These are phyloP conservation scores for Catocala sponsa DNA, from an alignment of 2,888 invertebrate genomes.

Conservation along the genomic window DNA sequence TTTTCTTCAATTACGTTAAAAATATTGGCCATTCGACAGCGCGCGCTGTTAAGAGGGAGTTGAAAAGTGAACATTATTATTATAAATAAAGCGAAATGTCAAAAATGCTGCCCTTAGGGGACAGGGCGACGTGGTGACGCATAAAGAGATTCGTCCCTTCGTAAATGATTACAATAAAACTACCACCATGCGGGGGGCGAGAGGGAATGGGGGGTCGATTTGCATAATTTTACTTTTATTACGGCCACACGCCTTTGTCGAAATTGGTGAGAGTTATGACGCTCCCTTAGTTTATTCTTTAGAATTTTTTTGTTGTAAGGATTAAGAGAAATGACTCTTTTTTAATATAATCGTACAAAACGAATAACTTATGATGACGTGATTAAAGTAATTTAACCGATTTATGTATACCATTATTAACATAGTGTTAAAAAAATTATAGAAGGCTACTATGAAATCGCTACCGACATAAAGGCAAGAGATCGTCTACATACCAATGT, in stretches of 20 bases:
- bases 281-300: slow-evolving; percentile 24
- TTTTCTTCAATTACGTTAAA: slow-evolving; percentile 21
- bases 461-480: no score
- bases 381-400: slow-evolving; percentile 18
- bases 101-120: slow-evolving; percentile 60
- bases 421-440: no score
- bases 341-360: no score
- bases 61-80: slow-evolving; percentile 51
- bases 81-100: slow-evolving; percentile 63
- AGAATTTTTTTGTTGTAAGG: slow-evolving; percentile 10
- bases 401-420: no score
- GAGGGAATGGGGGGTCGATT: slow-evolving; percentile 31
- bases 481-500: no score
- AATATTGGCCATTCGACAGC: slow-evolving; percentile 13
- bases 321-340: neutral
- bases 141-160: slow-evolving; percentile 60
- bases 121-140: slow-evolving; percentile 59
- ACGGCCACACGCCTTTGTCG: slow-evolving; percentile 45
- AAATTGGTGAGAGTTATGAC: slow-evolving; percentile 34
- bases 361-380: slow-evolving; percentile 5
- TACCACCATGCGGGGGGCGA: slow-evolving; percentile 40
- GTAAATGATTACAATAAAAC: slow-evolving; percentile 54
- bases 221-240: slow-evolving; percentile 55
- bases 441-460: no score
- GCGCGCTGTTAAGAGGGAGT: slow-evolving; percentile 22